phyloP scores from a whole-genome alignment of 2,113 vertebrate species.

The Parus major region DNA sequence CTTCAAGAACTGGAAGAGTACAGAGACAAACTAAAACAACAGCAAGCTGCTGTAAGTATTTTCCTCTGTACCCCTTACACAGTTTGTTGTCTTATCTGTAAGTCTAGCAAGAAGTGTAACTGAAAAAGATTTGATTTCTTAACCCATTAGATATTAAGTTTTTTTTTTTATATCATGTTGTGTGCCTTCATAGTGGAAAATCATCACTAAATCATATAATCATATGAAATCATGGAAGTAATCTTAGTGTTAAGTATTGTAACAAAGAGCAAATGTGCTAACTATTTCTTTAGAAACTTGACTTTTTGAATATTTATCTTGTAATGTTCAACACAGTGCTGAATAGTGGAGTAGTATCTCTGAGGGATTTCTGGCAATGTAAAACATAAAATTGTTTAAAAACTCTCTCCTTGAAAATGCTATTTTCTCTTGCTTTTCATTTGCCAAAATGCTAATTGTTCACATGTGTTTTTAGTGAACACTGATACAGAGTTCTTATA shows the following conservation, averaged over 20 bases:
- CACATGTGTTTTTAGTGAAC: not conserved
- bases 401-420: not conserved
- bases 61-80: not conserved
- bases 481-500: not conserved
- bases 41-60: conserved; percentile 92
- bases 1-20: conserved; percentile 94
- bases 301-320: not conserved
- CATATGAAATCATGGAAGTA: not conserved
- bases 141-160: not conserved
- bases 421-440: not conserved
- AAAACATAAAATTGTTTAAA: not conserved
- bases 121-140: not conserved
- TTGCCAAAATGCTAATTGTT: not conserved
- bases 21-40: conserved; percentile 91
- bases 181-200: not conserved
- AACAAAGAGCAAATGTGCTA: not conserved
- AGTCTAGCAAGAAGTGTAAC: not conserved
- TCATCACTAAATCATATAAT: not conserved
- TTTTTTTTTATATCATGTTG: not conserved
- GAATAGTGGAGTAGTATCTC: not conserved
- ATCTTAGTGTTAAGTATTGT: not conserved
- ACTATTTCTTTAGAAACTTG: not conserved
- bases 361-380: not conserved
- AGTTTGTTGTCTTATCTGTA: not conserved
- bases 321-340: not conserved